phyloP scores from a whole-genome alignment of 2,888 invertebrate species.

The Pseudoips prasinana region DNA sequence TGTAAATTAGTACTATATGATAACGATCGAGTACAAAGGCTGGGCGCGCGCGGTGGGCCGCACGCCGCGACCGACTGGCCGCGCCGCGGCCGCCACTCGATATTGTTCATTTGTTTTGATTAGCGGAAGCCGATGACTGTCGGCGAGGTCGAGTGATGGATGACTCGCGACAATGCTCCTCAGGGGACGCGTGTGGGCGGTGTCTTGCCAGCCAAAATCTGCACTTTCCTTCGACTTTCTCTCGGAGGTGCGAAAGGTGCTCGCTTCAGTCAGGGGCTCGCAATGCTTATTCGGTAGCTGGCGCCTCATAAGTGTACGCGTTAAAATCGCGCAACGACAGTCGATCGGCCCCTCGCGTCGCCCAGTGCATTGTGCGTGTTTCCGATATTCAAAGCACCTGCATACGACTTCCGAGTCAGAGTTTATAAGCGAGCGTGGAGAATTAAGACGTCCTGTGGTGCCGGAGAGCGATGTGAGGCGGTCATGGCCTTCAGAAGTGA shows the following conservation, averaged over 20 bases:
- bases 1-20: too few species aligned
- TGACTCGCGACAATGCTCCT: conserved; percentile 74
- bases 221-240: conserved; percentile 81
- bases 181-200: conserved; percentile 76
- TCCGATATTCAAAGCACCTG: conserved; percentile 78
- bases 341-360: conserved; percentile 38
- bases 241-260: conserved; percentile 80
- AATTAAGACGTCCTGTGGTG: conserved; percentile 40
- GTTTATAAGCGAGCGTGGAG: conserved; percentile 57
- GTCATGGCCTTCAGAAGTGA: conserved; percentile 56
- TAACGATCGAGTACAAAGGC: not conserved
- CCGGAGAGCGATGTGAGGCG: conserved; percentile 62
- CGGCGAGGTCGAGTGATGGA: conserved; percentile 62
- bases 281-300: conserved; percentile 77
- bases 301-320: conserved; percentile 76
- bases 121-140: conserved; percentile 45
- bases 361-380: conserved; percentile 56
- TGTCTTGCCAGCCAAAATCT: conserved; percentile 77
- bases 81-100: conserved; percentile 32
- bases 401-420: conserved; percentile 56
- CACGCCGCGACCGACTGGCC: conserved; percentile 13
- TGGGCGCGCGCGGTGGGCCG: conserved; percentile 3
- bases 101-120: conserved; percentile 62
- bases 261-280: conserved; percentile 71
- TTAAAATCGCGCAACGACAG: conserved; percentile 62